A percentile compares a stretch with the other conserved stretches of the same genome.
Conservation (phyloP, 2,888 invertebrate genomes). For the Hirtodrosophila alboralis region DNA sequence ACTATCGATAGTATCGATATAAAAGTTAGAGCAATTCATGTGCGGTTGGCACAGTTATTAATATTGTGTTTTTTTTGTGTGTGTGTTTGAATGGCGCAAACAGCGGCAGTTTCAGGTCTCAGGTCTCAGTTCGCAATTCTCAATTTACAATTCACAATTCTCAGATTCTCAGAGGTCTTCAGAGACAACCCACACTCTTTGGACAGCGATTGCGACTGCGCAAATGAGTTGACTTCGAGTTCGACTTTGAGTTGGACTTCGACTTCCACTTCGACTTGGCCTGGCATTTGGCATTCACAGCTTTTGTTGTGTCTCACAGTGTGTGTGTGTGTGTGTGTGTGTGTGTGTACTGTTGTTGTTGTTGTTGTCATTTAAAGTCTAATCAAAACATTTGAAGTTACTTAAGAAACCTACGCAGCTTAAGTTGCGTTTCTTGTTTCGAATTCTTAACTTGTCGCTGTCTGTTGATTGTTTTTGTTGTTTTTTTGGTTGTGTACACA, state of each 20-base stretch:
- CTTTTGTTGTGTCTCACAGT: conserved; percentile 36
- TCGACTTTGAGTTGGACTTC: conserved; percentile 22
- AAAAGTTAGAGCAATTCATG: conserved; percentile 1
- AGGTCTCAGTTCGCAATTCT: conserved; percentile 9
- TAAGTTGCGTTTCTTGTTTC: conserved; percentile 79
- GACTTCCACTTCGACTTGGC: conserved; percentile 36
- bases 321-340: conserved; percentile 5
- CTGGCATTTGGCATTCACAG: conserved; percentile 65
- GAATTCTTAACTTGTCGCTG: conserved; percentile 74
- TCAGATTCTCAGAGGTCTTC: conserved; percentile 4
- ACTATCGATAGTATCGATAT: too few relatives aligned
- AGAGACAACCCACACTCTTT: conserved; percentile 52
- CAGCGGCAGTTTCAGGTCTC: conserved; percentile 29
- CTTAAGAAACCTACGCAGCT: conserved; percentile 79
- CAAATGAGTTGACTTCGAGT: conserved; percentile 44
- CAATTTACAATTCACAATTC: conserved; percentile 8
- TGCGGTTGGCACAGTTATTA: background rate
- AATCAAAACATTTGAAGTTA: conserved; percentile 80
- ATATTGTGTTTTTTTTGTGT: conserved; percentile 1
- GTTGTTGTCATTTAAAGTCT: conserved; percentile 75
- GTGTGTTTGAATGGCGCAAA: conserved; percentile 19
- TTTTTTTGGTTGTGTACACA: conserved; percentile 21
- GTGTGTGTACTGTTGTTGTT: conserved; percentile 34
- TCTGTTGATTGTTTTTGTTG: conserved; percentile 38
- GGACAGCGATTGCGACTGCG: conserved; percentile 49